Conservation (phyloP, 1,140 invertebrate species). For the Arctopsyche grandis region DNA sequence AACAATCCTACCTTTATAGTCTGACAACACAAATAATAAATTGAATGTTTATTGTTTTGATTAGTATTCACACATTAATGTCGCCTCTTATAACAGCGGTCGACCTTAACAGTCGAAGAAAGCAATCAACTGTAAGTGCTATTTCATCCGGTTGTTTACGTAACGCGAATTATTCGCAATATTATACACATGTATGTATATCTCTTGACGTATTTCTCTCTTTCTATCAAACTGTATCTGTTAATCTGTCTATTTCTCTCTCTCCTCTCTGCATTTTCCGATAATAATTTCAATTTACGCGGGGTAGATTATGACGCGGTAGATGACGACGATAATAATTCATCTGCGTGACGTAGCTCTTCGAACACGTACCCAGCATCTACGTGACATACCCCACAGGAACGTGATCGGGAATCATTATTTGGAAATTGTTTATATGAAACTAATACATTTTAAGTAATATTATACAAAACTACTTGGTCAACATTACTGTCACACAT, state of each 20-base stretch:
- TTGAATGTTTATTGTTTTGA: too few relatives aligned
- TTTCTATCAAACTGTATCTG: neutral
- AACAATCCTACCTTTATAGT: too few relatives aligned
- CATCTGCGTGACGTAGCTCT: neutral
- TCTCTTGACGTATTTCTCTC: neutral
- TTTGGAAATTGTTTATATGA: neutral
- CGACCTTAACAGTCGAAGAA: neutral
- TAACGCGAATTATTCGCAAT: neutral
- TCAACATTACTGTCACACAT: too few relatives aligned
- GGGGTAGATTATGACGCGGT: neutral
- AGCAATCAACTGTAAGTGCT: neutral
- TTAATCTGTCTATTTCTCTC: neutral
- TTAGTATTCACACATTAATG: neutral
- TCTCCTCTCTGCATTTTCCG: neutral
- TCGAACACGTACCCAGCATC: neutral
- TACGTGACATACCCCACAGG: constrained; percentile 5
- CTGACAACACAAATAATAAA: too few relatives aligned
- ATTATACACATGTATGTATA: too few relatives aligned
- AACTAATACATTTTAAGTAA: neutral
- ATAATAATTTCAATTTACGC: neutral
- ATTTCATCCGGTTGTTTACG: neutral
- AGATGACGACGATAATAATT: constrained; percentile 1
- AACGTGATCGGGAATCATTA: constrained; percentile 2
- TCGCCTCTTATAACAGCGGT: neutral
- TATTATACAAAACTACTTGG: too few relatives aligned